These are phyloP conservation scores for Aythya baeri DNA, from an alignment of 2,113 vertebrate species.

Conservation along the genomic window DNA sequence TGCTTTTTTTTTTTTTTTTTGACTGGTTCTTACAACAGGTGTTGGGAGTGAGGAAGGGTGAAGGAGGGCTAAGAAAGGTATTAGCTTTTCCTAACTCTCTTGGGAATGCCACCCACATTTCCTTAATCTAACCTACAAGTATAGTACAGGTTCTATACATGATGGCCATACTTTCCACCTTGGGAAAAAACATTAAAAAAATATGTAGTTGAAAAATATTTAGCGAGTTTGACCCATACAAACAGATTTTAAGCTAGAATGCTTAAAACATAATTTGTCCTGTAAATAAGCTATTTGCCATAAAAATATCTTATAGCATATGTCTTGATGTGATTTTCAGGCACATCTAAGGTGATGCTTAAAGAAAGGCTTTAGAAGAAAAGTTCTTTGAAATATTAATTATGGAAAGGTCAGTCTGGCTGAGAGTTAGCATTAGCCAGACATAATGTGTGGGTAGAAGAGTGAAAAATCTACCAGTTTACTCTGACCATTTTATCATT, in stretches of 20 bases:
- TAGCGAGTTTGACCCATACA: background rate
- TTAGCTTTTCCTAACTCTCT: background rate
- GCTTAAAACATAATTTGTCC: background rate
- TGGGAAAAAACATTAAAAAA: background rate
- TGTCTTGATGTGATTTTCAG: background rate
- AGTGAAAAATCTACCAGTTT: background rate
- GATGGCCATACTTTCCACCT: background rate
- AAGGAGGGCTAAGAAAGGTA: background rate
- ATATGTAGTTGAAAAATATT: background rate
- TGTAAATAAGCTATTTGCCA: background rate
- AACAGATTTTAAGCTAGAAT: background rate
- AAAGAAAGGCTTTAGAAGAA: background rate
- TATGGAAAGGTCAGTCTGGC: background rate
- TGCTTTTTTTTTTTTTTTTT: background rate
- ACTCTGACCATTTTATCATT: background rate
- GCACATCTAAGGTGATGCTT: background rate
- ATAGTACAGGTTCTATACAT: background rate
- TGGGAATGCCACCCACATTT: background rate
- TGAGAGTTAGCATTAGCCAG: background rate
- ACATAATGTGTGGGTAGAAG: background rate
- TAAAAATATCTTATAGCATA: background rate
- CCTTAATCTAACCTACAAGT: background rate
- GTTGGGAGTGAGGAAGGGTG: background rate
- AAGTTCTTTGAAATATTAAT: background rate
- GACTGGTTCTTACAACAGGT: background rate